Conservation (phyloP, 2,113 vertebrate genomes). For the Cinclus mexicanus region DNA sequence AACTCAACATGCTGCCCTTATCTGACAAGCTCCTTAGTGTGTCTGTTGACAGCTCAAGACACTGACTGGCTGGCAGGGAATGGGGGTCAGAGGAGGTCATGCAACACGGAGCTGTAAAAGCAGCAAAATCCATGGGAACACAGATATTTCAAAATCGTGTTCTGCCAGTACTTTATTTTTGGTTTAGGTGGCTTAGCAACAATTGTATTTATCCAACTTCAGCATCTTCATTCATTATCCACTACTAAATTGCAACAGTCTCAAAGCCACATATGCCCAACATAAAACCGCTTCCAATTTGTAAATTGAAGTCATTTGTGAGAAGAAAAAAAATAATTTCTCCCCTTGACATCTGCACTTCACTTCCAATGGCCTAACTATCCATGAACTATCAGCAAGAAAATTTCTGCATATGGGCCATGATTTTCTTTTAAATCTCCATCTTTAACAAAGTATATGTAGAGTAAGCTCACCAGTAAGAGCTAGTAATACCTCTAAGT, state of each 20-base stretch:
- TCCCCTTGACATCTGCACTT: background rate
- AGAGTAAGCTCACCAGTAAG: background rate
- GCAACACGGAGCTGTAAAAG: background rate
- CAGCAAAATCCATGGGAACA: background rate
- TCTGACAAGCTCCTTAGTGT: constrained; percentile 54
- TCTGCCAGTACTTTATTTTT: background rate
- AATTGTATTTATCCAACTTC: background rate
- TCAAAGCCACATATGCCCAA: background rate
- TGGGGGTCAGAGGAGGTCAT: background rate
- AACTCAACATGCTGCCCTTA: constrained; percentile 15
- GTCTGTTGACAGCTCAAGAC: constrained; percentile 28
- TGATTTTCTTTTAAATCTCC: background rate
- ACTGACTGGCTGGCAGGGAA: background rate
- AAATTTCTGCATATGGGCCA: background rate
- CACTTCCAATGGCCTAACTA: background rate
- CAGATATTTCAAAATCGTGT: background rate
- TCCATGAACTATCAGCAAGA: background rate
- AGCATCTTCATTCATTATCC: background rate
- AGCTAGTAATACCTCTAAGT: background rate
- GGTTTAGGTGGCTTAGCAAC: background rate
- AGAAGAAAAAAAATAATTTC: background rate
- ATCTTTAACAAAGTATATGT: background rate
- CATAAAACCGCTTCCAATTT: background rate
- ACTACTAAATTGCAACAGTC: background rate
- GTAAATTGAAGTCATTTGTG: background rate